A percentile compares a stretch with the other conserved stretches of the same genome.
phyloP scores from a whole-genome alignment of 2,113 vertebrate genomes.

The Eurypyga helias region DNA sequence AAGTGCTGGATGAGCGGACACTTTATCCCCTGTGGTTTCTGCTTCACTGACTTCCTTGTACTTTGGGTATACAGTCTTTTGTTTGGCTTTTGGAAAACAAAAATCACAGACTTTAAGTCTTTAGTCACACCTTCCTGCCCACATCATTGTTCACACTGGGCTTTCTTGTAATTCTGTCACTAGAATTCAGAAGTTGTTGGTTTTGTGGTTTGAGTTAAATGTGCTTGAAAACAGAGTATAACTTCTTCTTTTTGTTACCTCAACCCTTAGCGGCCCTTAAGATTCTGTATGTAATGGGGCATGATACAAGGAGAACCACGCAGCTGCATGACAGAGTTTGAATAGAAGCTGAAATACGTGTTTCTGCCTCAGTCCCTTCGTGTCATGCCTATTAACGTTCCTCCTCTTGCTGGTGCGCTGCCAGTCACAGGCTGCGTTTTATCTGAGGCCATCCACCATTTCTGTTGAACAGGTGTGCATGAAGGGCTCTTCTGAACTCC shows the following conservation, averaged over 20 bases:
- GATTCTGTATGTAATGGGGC: neutral
- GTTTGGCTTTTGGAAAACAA: constrained; percentile 17
- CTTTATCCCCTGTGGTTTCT: constrained; percentile 16
- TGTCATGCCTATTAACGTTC: neutral
- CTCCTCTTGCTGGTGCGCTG: neutral
- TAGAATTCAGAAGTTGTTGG: neutral
- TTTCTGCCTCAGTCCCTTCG: neutral
- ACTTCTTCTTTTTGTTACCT: neutral
- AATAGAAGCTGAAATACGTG: neutral
- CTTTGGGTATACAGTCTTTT: neutral
- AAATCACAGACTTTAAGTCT: neutral
- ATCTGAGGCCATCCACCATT: neutral
- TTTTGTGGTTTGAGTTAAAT: constrained; percentile 1
- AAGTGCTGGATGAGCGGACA: constrained; percentile 15
- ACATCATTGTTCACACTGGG: neutral
- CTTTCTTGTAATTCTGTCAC: neutral
- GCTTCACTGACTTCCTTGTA: neutral
- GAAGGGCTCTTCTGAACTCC: neutral
- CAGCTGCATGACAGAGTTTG: neutral
- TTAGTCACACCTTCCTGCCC: neutral
- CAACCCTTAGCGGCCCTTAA: neutral
- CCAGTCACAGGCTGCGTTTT: neutral
- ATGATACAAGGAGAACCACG: neutral
- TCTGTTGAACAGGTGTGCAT: neutral
- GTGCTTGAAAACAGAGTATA: neutral